Conservation (phyloP, 37 sponge, comb jelly and placozoan genomes). For the Geodia barretti region DNA sequence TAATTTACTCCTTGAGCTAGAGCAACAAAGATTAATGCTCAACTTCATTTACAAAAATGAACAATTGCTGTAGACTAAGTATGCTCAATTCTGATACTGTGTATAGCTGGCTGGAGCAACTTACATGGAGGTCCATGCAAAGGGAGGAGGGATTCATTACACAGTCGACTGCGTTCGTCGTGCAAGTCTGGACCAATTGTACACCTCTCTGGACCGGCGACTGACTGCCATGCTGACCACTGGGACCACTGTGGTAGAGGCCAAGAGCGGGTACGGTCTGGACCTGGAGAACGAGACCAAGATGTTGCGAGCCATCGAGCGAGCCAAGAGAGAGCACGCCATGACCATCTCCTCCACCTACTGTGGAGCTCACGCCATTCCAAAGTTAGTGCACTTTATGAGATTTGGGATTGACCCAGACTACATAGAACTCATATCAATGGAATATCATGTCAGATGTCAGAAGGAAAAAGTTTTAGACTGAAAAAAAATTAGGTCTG, state of each 20-base stretch:
- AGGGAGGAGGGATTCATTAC: conserved; percentile 94
- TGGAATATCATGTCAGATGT: no score
- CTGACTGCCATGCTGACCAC: conserved; percentile 71
- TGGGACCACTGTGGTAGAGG: conserved; percentile 95
- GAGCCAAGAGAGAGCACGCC: conserved; percentile 64
- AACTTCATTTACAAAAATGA: not conserved
- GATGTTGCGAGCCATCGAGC: conserved; percentile 90
- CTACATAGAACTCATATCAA: no score
- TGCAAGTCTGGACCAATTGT: conserved; percentile 76
- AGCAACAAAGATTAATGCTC: no score
- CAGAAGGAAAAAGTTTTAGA: no score
- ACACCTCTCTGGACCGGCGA: conserved; percentile 40
- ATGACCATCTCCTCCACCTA: conserved; percentile 92
- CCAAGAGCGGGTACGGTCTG: conserved; percentile 98
- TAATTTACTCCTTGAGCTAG: not conserved
- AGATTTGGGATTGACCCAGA: no score
- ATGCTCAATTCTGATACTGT: not conserved
- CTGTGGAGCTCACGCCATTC: conserved; percentile 97
- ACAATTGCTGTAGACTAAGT: not conserved
- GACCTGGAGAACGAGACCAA: conserved; percentile 88
- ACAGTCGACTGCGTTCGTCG: conserved; percentile 81
- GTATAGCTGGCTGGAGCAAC: conserved; percentile 89
- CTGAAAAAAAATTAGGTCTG: no score
- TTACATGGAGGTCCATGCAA: conserved; percentile 95
- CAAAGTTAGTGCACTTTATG: conserved; percentile 72